These are phyloP conservation scores for Pachycephus smyrnensis DNA, from an alignment of 2,888 invertebrate species.

Conservation along the genomic window DNA sequence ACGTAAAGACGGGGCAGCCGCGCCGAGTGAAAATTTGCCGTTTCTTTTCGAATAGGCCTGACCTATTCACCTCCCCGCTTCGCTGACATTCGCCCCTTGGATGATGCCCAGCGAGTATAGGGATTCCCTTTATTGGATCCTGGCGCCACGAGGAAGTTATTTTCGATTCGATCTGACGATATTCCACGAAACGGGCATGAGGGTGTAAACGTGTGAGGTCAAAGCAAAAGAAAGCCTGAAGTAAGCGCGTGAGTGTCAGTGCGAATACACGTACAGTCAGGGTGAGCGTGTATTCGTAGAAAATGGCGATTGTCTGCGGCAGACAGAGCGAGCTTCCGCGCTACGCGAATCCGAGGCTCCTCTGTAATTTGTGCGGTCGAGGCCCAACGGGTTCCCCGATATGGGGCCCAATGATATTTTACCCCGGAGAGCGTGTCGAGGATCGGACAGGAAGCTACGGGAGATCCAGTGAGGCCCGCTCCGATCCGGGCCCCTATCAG, in stretches of 20 bases:
- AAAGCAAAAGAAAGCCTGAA: not conserved
- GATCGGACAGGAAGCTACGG: not conserved
- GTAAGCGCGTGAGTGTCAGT: no score
- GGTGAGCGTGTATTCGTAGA: not conserved
- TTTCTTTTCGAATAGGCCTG: constrained; percentile 31
- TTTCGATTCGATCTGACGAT: not conserved
- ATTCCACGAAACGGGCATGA: not conserved
- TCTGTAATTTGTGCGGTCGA: constrained; percentile 61
- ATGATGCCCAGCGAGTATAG: not conserved
- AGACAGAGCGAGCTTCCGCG: constrained; percentile 37
- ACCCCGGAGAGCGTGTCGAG: constrained; percentile 15
- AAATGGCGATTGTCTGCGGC: not conserved
- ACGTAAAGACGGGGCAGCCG: constrained; percentile 44
- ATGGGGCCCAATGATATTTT: constrained; percentile 39
- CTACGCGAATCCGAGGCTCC: constrained; percentile 44
- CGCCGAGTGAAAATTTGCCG: constrained; percentile 45
- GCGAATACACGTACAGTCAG: no score
- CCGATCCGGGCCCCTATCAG: constrained; percentile 32
- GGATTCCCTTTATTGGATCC: not conserved
- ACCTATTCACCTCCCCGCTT: not conserved
- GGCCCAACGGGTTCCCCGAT: constrained; percentile 48
- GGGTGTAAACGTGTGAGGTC: not conserved
- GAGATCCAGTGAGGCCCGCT: not conserved
- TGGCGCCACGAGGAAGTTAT: not conserved
- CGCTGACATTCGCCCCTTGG: not conserved